Base-by-base conservation (phyloP, 2,888 invertebrate species). In the Iphiclides podalirius region DNA sequence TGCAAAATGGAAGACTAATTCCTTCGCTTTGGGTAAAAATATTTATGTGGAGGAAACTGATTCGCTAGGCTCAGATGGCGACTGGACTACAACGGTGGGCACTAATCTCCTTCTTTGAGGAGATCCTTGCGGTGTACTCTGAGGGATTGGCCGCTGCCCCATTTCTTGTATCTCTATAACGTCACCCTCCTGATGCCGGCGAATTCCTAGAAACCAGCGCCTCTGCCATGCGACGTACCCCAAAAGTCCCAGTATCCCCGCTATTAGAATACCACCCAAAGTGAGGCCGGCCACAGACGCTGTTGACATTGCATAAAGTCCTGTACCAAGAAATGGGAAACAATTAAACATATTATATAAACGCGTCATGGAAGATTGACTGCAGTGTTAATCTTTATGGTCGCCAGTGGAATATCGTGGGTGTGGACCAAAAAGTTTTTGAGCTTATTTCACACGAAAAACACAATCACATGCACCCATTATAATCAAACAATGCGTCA, bases 231-330 rank as follows among this genome's bases (percentile, higher is more conserved):
- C 79, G 1, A 75, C 41, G 31, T 75, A 65, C 0, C 71, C 81
- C 0, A 85, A 63, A 1, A 74, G 43, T 1, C 47, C 59, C 1
- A 87, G 59, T 16, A 74, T 59, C 0, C 59, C 56, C 0, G 65
- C 60, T 1, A 79, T 66, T 1, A 70, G 64, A 4, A 85, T 66
- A 0, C 63, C 70, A 2, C 80, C 86, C 14, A 85, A 67, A 1
- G 75, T 73, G 39, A 87, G 74, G 4, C 81, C 82, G 0, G 79
- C 77, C 0, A 73, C 73, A 9, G 87, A 82, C n/a, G 83, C 84
- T 60, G 75, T 78, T 13, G 87, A 80, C 75, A 86, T 76, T 54
- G 75, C 69, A 64, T 81, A 79, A 40, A 79, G 53, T 35, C 84
- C 87, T 87, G 69, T 42, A 60, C 57, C 46, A 58, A 60, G 41